Evolutionary conservation across 2,888 invertebrate genomes (phyloP).

Genomic region (Orthosia incerta): DNA sequence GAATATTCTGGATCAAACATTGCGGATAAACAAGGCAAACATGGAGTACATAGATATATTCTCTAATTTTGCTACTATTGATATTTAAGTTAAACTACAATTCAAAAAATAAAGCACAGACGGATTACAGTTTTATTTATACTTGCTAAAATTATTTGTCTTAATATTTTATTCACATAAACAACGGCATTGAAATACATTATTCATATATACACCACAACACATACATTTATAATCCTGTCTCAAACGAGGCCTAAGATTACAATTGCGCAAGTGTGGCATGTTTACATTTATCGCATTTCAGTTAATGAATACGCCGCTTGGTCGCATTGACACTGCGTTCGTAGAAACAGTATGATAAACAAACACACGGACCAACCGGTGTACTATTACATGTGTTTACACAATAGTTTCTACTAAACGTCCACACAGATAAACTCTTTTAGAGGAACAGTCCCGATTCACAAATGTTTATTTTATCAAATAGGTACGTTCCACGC

Average conservation of each 20-base stretch:
- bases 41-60: neutral
- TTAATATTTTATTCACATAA: constrained; percentile 25
- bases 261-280: constrained; percentile 56
- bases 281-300: constrained; percentile 74
- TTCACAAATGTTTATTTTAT: constrained; percentile 58
- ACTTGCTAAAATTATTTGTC: constrained; percentile 28
- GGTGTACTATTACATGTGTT: constrained; percentile 70
- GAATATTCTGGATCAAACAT: neutral
- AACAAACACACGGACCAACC: constrained; percentile 68
- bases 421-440: constrained; percentile 59
- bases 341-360: constrained; percentile 73
- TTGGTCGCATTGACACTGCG: constrained; percentile 67
- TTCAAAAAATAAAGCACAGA: neutral
- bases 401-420: constrained; percentile 66
- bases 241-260: constrained; percentile 47
- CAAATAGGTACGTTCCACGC: constrained; percentile 30
- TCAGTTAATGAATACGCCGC: constrained; percentile 69
- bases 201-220: constrained; percentile 44
- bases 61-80: neutral
- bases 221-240: constrained; percentile 45
- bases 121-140: neutral
- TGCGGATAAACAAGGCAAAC: neutral
- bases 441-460: constrained; percentile 43
- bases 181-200: constrained; percentile 16
- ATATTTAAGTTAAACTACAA: neutral